Evolutionary conservation across 1,140 invertebrate species (phyloP).

Genomic region (Panagrolaimus sp.): DNA sequence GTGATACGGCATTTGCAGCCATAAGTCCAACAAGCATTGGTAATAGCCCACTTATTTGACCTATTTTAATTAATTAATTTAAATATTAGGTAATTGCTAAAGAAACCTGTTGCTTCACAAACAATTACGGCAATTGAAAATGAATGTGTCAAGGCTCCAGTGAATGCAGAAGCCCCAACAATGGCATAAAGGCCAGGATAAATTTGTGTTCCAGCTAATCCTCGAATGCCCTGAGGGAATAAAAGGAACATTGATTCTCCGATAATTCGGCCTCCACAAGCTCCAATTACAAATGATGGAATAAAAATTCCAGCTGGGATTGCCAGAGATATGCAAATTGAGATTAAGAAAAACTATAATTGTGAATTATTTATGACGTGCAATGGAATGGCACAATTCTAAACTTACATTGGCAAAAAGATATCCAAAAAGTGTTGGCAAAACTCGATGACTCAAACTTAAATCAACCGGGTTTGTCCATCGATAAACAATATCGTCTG

Average conservation of each 20-base stretch:
- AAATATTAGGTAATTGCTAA: conserved; percentile 91
- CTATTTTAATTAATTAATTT: conserved; percentile 63
- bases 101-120: conserved; percentile 95
- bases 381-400: too few species aligned
- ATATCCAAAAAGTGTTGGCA: conserved; percentile 46
- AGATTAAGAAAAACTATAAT: conserved; percentile 80
- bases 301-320: conserved; percentile 92
- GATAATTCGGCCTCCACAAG: conserved; percentile 80
- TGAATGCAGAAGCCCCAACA: conserved; percentile 61
- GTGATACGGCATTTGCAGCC: conserved; percentile 85
- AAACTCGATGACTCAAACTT: conserved; percentile 11
- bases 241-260: conserved; percentile 80
- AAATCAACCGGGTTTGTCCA: conserved; percentile 40
- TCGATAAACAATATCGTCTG: conserved; percentile 37
- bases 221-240: conserved; percentile 80
- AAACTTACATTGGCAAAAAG: conserved; percentile 52
- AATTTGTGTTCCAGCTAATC: conserved; percentile 67
- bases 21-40: conserved; percentile 72
- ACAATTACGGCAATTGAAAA: conserved; percentile 95
- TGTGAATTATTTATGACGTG: not conserved
- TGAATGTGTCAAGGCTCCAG: conserved; percentile 76
- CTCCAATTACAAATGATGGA: conserved; percentile 87
- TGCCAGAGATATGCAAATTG: conserved; percentile 87
- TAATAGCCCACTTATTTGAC: not conserved
- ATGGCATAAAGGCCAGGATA: conserved; percentile 73